Conservation (phyloP, 2,797 vertebrate genomes). For the Acridotheres tristis region DNA sequence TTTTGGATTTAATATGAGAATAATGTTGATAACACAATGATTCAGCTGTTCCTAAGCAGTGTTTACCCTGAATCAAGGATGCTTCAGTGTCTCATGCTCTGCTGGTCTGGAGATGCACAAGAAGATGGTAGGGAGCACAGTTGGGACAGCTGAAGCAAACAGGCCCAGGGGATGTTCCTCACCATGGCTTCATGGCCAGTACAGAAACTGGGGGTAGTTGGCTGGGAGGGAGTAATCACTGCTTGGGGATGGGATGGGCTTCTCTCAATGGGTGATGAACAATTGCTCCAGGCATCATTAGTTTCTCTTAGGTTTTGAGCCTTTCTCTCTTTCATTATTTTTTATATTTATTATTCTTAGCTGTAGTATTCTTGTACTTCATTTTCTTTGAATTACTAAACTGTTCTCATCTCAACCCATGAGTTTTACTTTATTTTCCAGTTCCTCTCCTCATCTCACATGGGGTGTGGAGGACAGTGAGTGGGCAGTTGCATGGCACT, state of each 20-base stretch:
- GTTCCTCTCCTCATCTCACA: background rate
- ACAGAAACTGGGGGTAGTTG: background rate
- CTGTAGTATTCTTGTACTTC: background rate
- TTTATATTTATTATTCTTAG: background rate
- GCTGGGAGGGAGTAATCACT: background rate
- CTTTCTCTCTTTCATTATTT: background rate
- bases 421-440: background rate
- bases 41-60: background rate
- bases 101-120: background rate
- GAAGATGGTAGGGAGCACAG: background rate
- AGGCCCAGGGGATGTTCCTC: background rate
- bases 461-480: background rate
- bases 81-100: background rate
- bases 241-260: too few species aligned
- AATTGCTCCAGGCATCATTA: too few species aligned
- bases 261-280: background rate
- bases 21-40: background rate
- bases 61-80: background rate
- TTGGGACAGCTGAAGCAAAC: background rate
- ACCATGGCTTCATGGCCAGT: rapidly evolving
- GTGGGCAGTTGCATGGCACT: background rate
- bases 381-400: background rate
- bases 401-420: background rate
- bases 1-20: background rate
- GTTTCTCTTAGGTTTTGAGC: background rate